Conservation (phyloP, 53 echinoderm and acorn worm species). For the Patiria pectinifera region DNA sequence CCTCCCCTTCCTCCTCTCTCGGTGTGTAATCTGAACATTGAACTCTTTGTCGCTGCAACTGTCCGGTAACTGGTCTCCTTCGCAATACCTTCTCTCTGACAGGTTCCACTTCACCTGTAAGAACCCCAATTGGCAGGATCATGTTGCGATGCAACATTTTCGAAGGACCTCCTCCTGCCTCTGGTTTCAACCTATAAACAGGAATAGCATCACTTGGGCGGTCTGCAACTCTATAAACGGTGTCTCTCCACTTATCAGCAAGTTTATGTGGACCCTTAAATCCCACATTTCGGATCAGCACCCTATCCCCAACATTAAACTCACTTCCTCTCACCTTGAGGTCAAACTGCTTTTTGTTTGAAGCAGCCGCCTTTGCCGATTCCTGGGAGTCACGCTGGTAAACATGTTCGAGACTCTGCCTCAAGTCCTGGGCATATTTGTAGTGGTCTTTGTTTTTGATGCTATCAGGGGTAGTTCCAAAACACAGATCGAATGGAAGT, state of each 20-base stretch:
- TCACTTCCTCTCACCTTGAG: conserved; percentile 28
- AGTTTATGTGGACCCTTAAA: conserved; percentile 42
- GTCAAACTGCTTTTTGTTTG: conserved; percentile 40
- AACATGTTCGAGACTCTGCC: conserved; percentile 17
- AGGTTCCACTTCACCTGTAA: conserved; percentile 5
- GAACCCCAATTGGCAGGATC: conserved; percentile 22
- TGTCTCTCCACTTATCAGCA: conserved; percentile 31
- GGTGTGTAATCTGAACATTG: not conserved
- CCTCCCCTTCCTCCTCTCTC: not conserved
- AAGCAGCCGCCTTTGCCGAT: conserved; percentile 14
- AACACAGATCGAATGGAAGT: too few species aligned
- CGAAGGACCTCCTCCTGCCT: not conserved
- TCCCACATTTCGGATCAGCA: conserved; percentile 45
- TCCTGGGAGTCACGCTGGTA: conserved; percentile 35
- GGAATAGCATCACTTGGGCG: conserved; percentile 29
- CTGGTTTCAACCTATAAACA: conserved; percentile 45
- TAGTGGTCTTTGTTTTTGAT: not conserved
- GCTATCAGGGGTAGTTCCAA: too few species aligned
- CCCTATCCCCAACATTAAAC: conserved; percentile 23
- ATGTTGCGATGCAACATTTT: conserved; percentile 25
- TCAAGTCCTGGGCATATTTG: conserved; percentile 43
- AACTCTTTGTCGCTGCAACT: not conserved
- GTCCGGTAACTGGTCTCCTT: conserved; percentile 11
- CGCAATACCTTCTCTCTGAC: not conserved
- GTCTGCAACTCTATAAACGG: not conserved